phyloP scores from a whole-genome alignment of 1,140 invertebrate species.

The Eumeta japonica region DNA sequence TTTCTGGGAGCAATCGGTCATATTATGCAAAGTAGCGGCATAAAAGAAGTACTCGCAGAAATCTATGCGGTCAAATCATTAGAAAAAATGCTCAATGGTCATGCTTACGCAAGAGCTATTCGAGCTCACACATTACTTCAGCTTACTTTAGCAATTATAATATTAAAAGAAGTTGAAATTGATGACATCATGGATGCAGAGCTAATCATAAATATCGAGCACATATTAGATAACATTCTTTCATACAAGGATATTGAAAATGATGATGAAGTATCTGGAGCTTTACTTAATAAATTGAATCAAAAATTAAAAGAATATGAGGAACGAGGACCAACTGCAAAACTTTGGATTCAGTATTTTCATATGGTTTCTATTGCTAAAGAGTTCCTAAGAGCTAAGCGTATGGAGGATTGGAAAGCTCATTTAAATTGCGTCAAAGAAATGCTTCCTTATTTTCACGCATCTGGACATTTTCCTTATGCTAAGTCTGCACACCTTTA shows the following conservation, averaged over 20 bases:
- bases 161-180: constrained; percentile 23
- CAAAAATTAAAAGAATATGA: constrained; percentile 22
- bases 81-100: no score
- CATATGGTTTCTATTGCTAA: constrained; percentile 27
- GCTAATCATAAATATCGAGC: constrained; percentile 19
- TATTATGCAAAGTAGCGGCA: constrained; percentile 39
- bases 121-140: constrained; percentile 33
- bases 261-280: constrained; percentile 20
- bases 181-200: constrained; percentile 23
- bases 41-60: constrained; percentile 25
- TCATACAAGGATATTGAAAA: no score
- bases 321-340: constrained; percentile 24
- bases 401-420: constrained; percentile 36
- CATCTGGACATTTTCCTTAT: constrained; percentile 19
- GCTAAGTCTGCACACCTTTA: constrained; percentile 40
- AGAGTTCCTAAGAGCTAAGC: constrained; percentile 32
- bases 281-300: constrained; percentile 30
- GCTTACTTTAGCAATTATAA: constrained; percentile 21
- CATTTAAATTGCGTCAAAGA: constrained; percentile 32
- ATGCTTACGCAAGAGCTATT: constrained; percentile 25
- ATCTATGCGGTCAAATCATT: constrained; percentile 32
- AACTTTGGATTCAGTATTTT: constrained; percentile 42
- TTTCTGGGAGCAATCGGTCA: constrained; percentile 38
- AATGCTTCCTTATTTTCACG: constrained; percentile 51
- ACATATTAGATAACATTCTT: no score